Base-by-base conservation (phyloP, 2,888 invertebrate genomes). In the Entomobrya proxima region DNA sequence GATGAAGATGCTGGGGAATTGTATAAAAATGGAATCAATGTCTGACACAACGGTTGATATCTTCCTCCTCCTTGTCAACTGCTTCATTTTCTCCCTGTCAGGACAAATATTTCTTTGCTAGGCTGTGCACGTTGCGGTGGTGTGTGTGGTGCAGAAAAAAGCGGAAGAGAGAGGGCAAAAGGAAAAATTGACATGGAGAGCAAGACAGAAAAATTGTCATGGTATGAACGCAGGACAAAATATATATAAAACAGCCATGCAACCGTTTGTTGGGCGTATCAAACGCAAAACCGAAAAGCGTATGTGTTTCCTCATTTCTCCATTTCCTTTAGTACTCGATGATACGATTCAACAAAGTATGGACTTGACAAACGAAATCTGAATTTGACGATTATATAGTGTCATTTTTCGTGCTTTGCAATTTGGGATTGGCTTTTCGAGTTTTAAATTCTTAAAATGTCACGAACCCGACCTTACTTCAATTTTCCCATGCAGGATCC, bases 21-120 rank as follows among this genome's bases (percentile, higher is more conserved):
- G 47, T 47, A 72, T 72, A 27, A 44, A 72, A 72, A 47, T 72
- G 72, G 47, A 72, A 72, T 72, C 72, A 72, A 72, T 30, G 72
- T 47, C 44, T 64, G 32, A 35, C n/a, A n/a, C n/a, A n/a, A n/a
- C 72, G 47, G 24, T 47, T 72, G 13, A 44, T 72, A 72, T 72
- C 72, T 72, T 24, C 47, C 47, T 72, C 72, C 47, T 24, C 47
- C 47, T n/a, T 75, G 75, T 75, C 52, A 75, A 75, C 75, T 55
- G 75, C 32, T 75, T 75, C 75, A 75, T 75, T 75, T 52, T 75
- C 30, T 37, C 11, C 37, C 27, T 47, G 72, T 47, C 47, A 72
- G 9, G 7, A 5, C 32, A 30, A 30, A 35, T 32, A 18, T 52
- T 50, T 32, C 4, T 75, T 47, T 30, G 47, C 18, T 47, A 47